Base-by-base conservation (phyloP, 2,113 vertebrate species). In the Rhinolophus ferrumequinum region DNA sequence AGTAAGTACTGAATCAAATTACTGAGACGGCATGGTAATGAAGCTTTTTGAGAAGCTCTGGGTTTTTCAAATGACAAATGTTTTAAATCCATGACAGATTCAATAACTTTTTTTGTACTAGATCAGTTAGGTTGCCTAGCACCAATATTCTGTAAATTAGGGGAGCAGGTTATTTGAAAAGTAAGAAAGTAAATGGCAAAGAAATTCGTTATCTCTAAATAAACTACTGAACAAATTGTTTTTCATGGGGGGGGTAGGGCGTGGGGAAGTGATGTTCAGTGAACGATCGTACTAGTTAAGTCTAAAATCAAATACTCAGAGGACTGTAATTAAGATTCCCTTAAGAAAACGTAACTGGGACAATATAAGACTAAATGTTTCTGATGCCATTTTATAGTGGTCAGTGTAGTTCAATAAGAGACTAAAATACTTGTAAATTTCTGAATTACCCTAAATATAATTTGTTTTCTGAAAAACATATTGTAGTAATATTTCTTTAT, bases 11-110 rank as follows among this genome's bases (percentile, higher is more conserved):
- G 97, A 98, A 98, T 97, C 94, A 96, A 97, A 97, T 97, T 95
- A 97, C 88, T 2, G 22, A 94, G 83, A 70, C 69, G 56, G 95
- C 90, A 97, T 98, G 93, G 92, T 97, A 98, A 97, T 97, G 98
- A 97, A 98, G 96, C 83, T 95, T 97, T 91, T 69, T 75, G 92
- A 97, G 92, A 93, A 73, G 95, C 96, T 97, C 96, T 97, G 95
- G 79, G 97, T 84, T 97, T 97, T 95, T 88, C 24, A 85, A 96
- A 97, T 93, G 96, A 97, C 98, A 97, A 98, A 97, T 97, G 97
- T 97, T 97, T 97, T 96, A 97, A 97, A 97, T 97, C 95, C 70
- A 84, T 95, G 97, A 98, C 98, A 98, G 98, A 98, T 97, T 97
- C 96, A 95, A 95, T 94, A 97, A 97, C 95, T 97, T 97, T 93